Evolutionary conservation across 92 coral and sea anemone genomes (phyloP).

Genomic region (Montipora capitata): DNA sequence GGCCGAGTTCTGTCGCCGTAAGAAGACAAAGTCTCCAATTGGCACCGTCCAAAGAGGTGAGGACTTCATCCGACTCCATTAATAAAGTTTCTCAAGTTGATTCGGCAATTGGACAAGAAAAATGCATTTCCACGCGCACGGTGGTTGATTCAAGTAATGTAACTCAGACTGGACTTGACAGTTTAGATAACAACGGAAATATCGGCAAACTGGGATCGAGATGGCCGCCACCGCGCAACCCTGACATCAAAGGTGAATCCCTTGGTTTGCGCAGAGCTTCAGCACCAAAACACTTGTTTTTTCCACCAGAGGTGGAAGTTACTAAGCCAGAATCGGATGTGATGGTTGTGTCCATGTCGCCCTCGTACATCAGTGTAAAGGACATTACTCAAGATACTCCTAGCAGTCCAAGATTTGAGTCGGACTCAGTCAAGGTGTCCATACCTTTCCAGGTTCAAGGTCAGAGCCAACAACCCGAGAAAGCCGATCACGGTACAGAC

Average conservation of each 20-base stretch:
- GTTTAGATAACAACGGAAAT: neutral
- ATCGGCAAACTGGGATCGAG: conserved; percentile 2
- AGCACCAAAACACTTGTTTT: conserved; percentile 36
- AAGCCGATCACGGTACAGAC: conserved; percentile 44
- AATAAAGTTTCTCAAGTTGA: conserved; percentile 3
- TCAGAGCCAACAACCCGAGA: conserved; percentile 54
- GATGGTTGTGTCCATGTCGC: conserved; percentile 47
- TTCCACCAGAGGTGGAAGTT: conserved; percentile 18
- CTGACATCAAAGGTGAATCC: neutral
- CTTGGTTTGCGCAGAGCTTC: conserved; percentile 26
- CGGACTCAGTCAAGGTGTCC: conserved; percentile 82
- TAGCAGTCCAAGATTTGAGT: conserved; percentile 48
- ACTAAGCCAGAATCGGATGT: conserved; percentile 2
- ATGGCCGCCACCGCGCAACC: conserved; percentile 24
- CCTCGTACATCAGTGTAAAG: conserved; percentile 55
- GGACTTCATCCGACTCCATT: neutral
- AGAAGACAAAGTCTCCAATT: conserved; percentile 2
- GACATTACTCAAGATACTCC: conserved; percentile 41
- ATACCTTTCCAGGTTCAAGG: conserved; percentile 87
- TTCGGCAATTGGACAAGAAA: neutral
- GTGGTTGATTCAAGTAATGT: neutral
- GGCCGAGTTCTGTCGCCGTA: conserved; percentile 16
- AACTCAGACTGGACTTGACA: conserved; percentile 7
- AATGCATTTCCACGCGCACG: neutral
- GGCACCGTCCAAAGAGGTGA: conserved; percentile 1